A percentile compares a stretch with the other conserved stretches of the same genome.
Conservation (phyloP, 2,888 invertebrate genomes). For the Diaphora mendica region DNA sequence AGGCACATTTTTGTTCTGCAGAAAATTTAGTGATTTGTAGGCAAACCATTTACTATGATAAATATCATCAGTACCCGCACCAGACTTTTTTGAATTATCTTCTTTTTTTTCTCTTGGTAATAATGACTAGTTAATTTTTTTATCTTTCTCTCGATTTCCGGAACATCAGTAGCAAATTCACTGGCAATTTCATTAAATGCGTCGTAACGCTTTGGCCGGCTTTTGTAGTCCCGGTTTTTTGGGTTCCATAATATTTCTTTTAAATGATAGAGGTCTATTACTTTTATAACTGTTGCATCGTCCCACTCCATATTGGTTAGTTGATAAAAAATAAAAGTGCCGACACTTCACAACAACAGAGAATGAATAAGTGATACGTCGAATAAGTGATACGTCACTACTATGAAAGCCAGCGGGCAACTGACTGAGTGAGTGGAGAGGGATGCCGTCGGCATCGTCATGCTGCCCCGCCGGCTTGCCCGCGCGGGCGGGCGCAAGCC, state of each 20-base stretch:
- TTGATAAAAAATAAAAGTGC: conserved; percentile 9
- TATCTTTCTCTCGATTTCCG: conserved; percentile 26
- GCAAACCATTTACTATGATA: conserved; percentile 26
- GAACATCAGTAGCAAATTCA: conserved; percentile 23
- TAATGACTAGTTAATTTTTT: conserved; percentile 31
- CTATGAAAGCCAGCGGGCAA: conserved; percentile 9
- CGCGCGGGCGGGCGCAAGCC: too few species aligned
- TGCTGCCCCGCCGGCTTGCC: background rate
- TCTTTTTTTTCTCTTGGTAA: conserved; percentile 24
- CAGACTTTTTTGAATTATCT: conserved; percentile 12
- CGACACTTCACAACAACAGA: background rate
- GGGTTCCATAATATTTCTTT: conserved; percentile 31
- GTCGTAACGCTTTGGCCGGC: conserved; percentile 26
- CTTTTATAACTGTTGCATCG: conserved; percentile 5
- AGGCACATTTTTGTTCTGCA: conserved; percentile 25
- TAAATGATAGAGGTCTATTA: conserved; percentile 25
- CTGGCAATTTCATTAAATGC: conserved; percentile 28
- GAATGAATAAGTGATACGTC: background rate
- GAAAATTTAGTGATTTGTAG: conserved; percentile 21
- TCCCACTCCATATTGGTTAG: conserved; percentile 23
- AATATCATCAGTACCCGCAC: conserved; percentile 16
- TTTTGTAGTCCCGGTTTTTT: conserved; percentile 29
- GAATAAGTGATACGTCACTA: conserved; percentile 1
- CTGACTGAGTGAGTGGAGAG: too few species aligned
- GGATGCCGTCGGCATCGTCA: background rate